These are phyloP conservation scores for Galbula dea DNA, from an alignment of 2,113 vertebrate genomes.

Conservation along the genomic window DNA sequence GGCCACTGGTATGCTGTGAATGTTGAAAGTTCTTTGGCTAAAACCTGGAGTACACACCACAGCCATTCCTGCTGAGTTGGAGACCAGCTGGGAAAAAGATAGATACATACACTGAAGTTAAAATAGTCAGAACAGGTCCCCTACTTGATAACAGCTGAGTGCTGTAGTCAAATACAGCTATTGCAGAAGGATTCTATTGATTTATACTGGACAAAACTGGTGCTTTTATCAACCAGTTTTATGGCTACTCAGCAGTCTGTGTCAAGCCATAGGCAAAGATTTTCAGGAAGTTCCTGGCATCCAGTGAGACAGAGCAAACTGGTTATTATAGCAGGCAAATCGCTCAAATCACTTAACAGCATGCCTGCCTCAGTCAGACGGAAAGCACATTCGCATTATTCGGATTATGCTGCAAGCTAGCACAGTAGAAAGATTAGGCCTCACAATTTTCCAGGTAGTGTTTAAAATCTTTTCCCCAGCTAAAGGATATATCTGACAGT, in stretches of 20 bases:
- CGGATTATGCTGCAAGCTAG: conserved; percentile 64
- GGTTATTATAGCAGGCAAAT: conserved; percentile 68
- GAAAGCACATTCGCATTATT: conserved; percentile 67
- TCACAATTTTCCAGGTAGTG: conserved; percentile 63
- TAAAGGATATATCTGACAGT: conserved; percentile 65
- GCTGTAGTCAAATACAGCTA: conserved; percentile 22
- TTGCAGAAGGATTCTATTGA: conserved; percentile 51
- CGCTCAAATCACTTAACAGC: conserved; percentile 68
- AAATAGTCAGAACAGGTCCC: conserved; percentile 26
- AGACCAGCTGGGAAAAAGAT: conserved; percentile 48
- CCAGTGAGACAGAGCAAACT: conserved; percentile 57
- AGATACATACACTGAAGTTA: conserved; percentile 27
- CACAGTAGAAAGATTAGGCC: conserved; percentile 67
- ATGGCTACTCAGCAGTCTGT: conserved; percentile 62
- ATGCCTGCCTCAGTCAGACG: conserved; percentile 57
- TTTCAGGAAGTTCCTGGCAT: conserved; percentile 66
- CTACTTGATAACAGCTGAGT: conserved; percentile 45
- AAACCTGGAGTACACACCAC: conserved; percentile 12
- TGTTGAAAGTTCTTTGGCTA: background rate
- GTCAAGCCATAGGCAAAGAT: conserved; percentile 57
- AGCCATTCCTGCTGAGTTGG: background rate
- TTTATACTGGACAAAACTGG: conserved; percentile 60
- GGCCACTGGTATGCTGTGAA: background rate
- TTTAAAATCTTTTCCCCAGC: conserved; percentile 72
- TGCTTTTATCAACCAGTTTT: conserved; percentile 60